These are phyloP conservation scores for Epinotia ramella DNA, from an alignment of 2,888 invertebrate genomes.

Conservation along the genomic window DNA sequence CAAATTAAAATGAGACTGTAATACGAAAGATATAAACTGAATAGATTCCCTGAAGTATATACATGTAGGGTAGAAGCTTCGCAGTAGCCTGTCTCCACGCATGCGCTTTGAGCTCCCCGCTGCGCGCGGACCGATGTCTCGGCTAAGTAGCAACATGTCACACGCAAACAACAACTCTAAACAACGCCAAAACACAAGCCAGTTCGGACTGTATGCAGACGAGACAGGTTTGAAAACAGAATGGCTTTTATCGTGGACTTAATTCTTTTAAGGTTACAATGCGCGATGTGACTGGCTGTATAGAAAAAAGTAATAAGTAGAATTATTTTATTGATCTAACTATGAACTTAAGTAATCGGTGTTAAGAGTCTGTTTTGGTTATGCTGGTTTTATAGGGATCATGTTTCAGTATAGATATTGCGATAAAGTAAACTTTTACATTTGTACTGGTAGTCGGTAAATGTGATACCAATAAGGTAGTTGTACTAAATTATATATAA, in stretches of 20 bases:
- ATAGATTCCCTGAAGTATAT: neutral
- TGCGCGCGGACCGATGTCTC: constrained; percentile 55
- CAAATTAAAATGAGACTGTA: too few relatives aligned
- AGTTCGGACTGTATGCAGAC: neutral
- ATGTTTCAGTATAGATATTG: neutral
- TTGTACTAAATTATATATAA: neutral
- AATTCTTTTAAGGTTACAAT: neutral
- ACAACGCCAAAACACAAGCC: neutral
- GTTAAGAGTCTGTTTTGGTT: neutral
- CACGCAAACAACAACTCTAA: constrained; percentile 13
- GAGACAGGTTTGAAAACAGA: constrained; percentile 3
- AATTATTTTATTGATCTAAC: neutral
- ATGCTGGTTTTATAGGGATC: neutral
- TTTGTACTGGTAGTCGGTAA: constrained; percentile 7
- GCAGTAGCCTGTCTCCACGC: constrained; percentile 46
- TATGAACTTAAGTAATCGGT: neutral
- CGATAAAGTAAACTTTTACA: constrained; percentile 11
- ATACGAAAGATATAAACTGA: neutral
- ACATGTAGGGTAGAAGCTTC: neutral
- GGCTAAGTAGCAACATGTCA: constrained; percentile 29
- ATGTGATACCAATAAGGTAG: neutral
- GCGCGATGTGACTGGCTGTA: neutral
- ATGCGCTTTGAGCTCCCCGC: constrained; percentile 63
- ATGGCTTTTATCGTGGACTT: neutral
- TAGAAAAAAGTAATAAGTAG: neutral